Conservation (phyloP, 2,888 invertebrate species). For the Coenonympha glycerion region DNA sequence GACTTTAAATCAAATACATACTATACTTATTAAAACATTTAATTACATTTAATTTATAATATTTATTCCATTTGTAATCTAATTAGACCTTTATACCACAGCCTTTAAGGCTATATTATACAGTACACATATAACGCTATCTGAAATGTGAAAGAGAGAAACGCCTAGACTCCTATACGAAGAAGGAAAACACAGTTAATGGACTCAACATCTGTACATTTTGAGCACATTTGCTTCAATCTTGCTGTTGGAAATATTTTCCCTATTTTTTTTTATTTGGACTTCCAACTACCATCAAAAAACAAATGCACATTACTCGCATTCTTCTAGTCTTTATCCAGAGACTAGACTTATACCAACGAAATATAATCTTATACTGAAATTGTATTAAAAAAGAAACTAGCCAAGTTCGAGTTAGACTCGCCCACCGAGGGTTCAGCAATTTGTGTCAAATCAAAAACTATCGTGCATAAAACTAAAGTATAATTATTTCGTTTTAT, state of each 20-base stretch:
- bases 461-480: too few species aligned
- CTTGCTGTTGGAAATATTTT: conserved; percentile 22
- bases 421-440: too few species aligned
- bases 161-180: conserved; percentile 39
- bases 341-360: too few species aligned
- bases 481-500: too few species aligned
- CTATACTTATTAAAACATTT: conserved; percentile 19
- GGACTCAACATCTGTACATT: conserved; percentile 56
- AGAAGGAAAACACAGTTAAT: conserved; percentile 41
- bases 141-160: conserved; percentile 38
- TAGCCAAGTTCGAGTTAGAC: too few species aligned
- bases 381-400: too few species aligned
- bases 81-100: conserved; percentile 51
- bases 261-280: background rate
- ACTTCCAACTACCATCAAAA: conserved; percentile 3
- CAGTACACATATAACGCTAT: conserved; percentile 27
- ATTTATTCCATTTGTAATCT: conserved; percentile 28
- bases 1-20: background rate
- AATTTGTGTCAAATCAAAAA: too few species aligned
- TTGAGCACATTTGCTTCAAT: conserved; percentile 52
- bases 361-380: too few species aligned
- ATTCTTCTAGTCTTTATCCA: too few species aligned
- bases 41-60: conserved; percentile 22
- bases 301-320: too few species aligned
- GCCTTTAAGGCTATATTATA: conserved; percentile 57